A percentile compares a stretch with the other conserved stretches of the same genome.
Conservation (phyloP, 2,888 invertebrate species). For the Hydrotaea diabolus region DNA sequence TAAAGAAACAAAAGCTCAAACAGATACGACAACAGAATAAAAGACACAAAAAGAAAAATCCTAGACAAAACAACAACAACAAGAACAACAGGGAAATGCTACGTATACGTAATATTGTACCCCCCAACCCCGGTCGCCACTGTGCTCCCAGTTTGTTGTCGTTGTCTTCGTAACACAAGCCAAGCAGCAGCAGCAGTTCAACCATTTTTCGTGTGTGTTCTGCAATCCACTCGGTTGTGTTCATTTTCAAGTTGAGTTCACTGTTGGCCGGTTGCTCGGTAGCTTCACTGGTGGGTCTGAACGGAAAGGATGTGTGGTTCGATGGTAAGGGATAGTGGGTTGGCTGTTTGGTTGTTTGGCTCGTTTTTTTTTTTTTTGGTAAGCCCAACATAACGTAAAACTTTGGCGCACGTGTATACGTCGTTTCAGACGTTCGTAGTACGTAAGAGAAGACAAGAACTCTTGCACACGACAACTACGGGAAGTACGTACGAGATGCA, state of each 20-base stretch:
- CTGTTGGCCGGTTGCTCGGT: not conserved
- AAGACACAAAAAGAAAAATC: slow-evolving; percentile 28
- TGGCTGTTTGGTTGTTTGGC: slow-evolving; percentile 68
- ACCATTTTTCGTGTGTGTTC: no score
- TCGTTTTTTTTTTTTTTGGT: not conserved
- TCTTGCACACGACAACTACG: slow-evolving; percentile 1
- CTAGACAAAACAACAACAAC: slow-evolving; percentile 43
- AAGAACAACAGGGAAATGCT: slow-evolving; percentile 42
- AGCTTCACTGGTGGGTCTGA: not conserved
- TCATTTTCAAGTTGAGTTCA: slow-evolving; percentile 24
- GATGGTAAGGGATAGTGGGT: slow-evolving; percentile 59
- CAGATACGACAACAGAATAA: slow-evolving; percentile 28
- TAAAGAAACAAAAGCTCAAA: not conserved
- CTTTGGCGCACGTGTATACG: slow-evolving; percentile 62
- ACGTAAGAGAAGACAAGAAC: slow-evolving; percentile 6
- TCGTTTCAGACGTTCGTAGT: not conserved
- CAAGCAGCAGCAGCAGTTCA: not conserved
- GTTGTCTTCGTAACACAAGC: not conserved
- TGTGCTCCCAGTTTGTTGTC: not conserved
- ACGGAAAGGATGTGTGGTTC: slow-evolving; percentile 51
- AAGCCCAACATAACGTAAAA: slow-evolving; percentile 45
- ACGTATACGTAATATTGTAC: not conserved
- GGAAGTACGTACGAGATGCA: not conserved
- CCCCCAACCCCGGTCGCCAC: no score
- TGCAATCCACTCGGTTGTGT: not conserved